Conservation (phyloP, 64 coral and sea anemone genomes). For the Dendrophyllia cribrosa region DNA sequence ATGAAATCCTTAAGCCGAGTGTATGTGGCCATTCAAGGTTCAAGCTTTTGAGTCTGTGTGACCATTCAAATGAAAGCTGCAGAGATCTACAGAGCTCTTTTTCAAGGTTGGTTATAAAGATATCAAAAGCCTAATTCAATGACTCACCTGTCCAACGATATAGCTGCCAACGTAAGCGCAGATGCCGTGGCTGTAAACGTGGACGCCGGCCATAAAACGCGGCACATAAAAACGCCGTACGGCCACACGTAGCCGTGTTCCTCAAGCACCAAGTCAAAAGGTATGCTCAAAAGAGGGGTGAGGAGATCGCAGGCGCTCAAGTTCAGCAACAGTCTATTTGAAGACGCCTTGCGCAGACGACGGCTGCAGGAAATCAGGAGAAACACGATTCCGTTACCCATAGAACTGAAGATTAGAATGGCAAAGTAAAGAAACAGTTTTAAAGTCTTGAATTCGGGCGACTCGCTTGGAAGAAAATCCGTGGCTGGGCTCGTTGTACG, state of each 20-base stretch:
- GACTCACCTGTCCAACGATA: constrained; percentile 77
- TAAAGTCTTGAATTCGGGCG: constrained; percentile 66
- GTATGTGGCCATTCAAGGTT: too few relatives aligned
- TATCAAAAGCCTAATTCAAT: not conserved
- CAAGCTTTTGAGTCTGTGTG: too few relatives aligned
- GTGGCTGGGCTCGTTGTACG: not conserved
- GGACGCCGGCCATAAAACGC: constrained; percentile 58
- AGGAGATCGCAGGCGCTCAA: constrained; percentile 79
- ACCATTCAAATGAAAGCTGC: too few relatives aligned
- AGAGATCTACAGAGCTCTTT: too few relatives aligned
- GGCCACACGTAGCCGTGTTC: constrained; percentile 72
- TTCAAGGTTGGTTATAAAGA: too few relatives aligned
- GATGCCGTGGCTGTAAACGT: constrained; percentile 73
- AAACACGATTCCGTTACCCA: constrained; percentile 83
- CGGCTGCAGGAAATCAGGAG: constrained; percentile 76
- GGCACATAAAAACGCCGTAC: constrained; percentile 71
- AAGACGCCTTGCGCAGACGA: constrained; percentile 51
- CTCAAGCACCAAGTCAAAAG: constrained; percentile 84
- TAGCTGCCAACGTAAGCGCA: constrained; percentile 77
- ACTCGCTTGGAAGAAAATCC: not conserved
- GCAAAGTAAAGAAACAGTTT: constrained; percentile 83
- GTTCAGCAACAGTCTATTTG: constrained; percentile 77
- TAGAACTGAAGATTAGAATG: constrained; percentile 70
- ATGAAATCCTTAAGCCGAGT: too few relatives aligned
- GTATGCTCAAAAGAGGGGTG: constrained; percentile 77